phyloP scores from a whole-genome alignment of 1,140 invertebrate species.

The Cydia splendana region DNA sequence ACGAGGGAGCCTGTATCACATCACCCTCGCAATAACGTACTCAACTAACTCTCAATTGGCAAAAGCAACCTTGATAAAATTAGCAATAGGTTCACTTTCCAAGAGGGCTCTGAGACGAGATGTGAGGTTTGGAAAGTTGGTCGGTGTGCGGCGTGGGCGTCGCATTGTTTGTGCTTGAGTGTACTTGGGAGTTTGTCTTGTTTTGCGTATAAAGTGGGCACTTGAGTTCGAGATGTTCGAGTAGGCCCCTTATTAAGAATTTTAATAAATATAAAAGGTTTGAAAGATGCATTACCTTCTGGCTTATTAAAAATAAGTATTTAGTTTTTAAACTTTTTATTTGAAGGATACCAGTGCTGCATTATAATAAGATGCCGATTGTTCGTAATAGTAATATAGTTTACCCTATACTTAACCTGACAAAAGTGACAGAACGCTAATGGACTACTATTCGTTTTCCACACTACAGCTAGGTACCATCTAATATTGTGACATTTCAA shows the following conservation, averaged over 20 bases:
- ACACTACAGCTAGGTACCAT: no score
- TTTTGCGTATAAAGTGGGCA: constrained; percentile 19
- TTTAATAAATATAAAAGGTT: background rate
- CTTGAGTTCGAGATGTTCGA: background rate
- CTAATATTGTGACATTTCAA: no score
- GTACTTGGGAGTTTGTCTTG: constrained; percentile 11
- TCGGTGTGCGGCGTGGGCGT: background rate
- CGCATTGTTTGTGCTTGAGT: constrained; percentile 20
- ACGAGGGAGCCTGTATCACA: background rate
- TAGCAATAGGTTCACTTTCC: background rate
- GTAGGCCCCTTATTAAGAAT: background rate
- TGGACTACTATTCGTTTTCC: no score
- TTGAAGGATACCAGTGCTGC: no score
- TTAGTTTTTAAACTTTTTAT: no score
- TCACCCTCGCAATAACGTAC: background rate
- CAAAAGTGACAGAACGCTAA: no score
- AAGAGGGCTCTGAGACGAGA: background rate
- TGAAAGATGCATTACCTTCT: no score
- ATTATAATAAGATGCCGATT: no score
- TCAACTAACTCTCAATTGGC: background rate
- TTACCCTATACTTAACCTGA: no score
- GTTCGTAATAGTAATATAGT: no score
- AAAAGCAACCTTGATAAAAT: background rate
- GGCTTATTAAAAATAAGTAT: no score
- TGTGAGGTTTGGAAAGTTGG: background rate